Base-by-base conservation (phyloP, 2,888 invertebrate genomes). In the Plagiodera versicolora region DNA sequence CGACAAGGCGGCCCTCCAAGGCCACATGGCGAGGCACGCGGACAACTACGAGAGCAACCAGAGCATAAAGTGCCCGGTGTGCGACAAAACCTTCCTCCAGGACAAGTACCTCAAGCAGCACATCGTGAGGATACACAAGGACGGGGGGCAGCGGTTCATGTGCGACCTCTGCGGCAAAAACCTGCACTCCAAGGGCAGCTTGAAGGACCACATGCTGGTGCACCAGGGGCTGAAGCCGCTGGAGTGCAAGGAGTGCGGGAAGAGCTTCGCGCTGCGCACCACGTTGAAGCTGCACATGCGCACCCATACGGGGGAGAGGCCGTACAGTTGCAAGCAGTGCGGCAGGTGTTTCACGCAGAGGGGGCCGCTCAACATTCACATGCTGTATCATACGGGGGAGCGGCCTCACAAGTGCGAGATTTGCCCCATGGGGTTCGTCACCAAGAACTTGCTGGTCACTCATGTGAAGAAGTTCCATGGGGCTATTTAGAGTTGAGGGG, bases 171-270 rank as follows among this genome's bases (percentile, higher is more conserved):
- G 84, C 62, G 83, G 83, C 5, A 83, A 84, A 68, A 80, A 81
- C 61, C 74, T 84, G 16, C 81, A 81, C 58, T 82, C 81, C 50
- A 62, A 64, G 48, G 67, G 68, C 1, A 70, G 72, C 53, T 63
- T 76, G n/a, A 73, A 70, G 30, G 74, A 73, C 30, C 75, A 75
- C 56, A 61, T 71, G 55, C 44, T 70, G 48, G 67, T 71, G 5
- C 76, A 76, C 67, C 75, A 78, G 0, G 81, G 81, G 1, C 77
- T 79, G 55, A 82, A 81, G 65, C 77, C 80, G 32, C 44, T 69
- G 32, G 68, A 81, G 81, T 86, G 86, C 61, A 81, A 82, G 11
- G 78, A 81, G 56, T 86, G 86, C 61, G 82, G 82, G 32, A 86
- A 85, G 67, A 74, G 82, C 1, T 86, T 86, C 68, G 83, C 84